Base-by-base conservation (phyloP, 2,888 invertebrate species). In the Phymatocera aterrima region DNA sequence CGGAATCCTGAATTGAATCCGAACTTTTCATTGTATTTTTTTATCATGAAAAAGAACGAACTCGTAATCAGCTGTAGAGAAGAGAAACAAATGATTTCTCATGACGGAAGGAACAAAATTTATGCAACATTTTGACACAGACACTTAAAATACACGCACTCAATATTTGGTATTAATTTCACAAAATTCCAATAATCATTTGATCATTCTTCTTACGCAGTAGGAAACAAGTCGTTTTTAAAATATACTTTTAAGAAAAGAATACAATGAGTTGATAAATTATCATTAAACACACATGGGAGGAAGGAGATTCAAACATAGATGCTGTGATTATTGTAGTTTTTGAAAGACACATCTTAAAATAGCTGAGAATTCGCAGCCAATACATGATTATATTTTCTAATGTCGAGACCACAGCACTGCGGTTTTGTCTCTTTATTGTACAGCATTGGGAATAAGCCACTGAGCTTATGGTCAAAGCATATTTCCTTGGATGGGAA, bases 381-480 rank as follows among this genome's bases (percentile, higher is more conserved):
- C 51, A n/a, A 18, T n/a, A 34, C 10, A 72, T 10, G 46, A n/a
- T 46, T 28, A 51, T 34, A 34, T 31, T 15, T 3, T 18, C 48
- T 31, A 15, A 70, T 72, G 78, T 77, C 54, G 15, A 65, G 77
- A 54, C 28, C 78, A 37, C 77, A 81, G 54, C 77, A 78, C 64
- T 80, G 78, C 28, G 84, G 84, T 61, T 84, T 84, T 77, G 77
- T 84, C 60, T 83, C 83, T 18, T 79, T 85, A 51, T 78, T 85
- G 48, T 84, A 83, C 65, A 85, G 84, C 60, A 80, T 85, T 75
- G 80, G 79, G 31, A 82, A 83, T 15, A 81, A 81, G 70, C 85
- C 85, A 21, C 46, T 85, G 77, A 74, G 57, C 2, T 77, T 83
- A 5, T 85, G 85, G 85, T 83, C 84, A 6, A 85, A 85, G 60